Conservation (phyloP, 2,888 invertebrate species). For the Lasiommata megera region DNA sequence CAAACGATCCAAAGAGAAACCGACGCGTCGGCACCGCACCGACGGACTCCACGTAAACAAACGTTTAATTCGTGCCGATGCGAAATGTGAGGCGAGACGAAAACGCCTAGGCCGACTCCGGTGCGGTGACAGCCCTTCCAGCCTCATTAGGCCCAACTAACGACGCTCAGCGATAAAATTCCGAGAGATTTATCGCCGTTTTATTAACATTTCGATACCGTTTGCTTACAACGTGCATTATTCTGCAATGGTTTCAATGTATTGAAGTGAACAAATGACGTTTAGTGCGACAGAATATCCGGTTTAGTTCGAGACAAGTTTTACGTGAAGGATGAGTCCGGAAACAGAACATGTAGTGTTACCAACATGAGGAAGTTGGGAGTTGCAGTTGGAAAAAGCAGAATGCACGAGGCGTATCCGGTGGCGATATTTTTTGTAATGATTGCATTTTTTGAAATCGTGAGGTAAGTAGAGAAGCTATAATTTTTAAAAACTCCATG, state of each 20-base stretch:
- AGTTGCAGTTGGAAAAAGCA: constrained; percentile 53
- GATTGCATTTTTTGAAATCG: constrained; percentile 64
- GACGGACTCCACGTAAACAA: constrained; percentile 59
- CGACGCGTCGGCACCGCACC: constrained; percentile 59
- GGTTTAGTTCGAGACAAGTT: constrained; percentile 33
- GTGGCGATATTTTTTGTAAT: constrained; percentile 61
- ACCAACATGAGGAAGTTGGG: constrained; percentile 70
- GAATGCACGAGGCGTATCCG: constrained; percentile 64
- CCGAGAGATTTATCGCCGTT: constrained; percentile 20
- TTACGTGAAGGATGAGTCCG: constrained; percentile 60
- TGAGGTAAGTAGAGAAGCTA: constrained; percentile 54
- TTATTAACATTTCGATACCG: constrained; percentile 22
- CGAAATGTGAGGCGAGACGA: constrained; percentile 23
- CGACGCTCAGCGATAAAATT: constrained; percentile 11
- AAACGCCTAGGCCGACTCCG: not conserved
- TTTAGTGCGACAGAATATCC: not conserved
- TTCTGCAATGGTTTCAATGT: constrained; percentile 5
- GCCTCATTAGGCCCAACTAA: constrained; percentile 22
- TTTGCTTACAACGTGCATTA: constrained; percentile 1
- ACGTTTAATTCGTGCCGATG: constrained; percentile 31
- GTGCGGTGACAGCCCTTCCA: constrained; percentile 16
- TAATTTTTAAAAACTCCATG: too few species aligned
- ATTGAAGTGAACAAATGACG: not conserved
- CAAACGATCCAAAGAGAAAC: constrained; percentile 59
- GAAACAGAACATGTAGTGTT: constrained; percentile 65